These are phyloP conservation scores for Nothobranchius furzeri DNA, from an alignment of 2,113 vertebrate genomes.

Conservation along the genomic window DNA sequence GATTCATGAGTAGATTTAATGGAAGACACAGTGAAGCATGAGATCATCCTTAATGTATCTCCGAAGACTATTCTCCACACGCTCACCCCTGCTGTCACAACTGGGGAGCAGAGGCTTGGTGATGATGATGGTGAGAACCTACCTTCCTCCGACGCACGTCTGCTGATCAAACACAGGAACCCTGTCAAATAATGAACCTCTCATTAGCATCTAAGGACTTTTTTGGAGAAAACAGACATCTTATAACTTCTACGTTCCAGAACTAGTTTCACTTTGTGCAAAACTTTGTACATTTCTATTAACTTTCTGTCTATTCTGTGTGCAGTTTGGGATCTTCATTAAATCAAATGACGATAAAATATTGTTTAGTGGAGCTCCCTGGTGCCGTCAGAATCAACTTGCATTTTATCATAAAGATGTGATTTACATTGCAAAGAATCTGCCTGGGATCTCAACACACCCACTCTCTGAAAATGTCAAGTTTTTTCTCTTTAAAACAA, in stretches of 20 bases:
- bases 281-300: background rate
- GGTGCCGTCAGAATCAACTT: slow-evolving; percentile 59
- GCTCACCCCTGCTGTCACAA: slow-evolving; percentile 61
- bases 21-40: slow-evolving; percentile 71
- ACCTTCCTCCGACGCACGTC: background rate
- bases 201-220: too few species aligned
- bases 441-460: slow-evolving; percentile 16
- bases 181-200: too few species aligned
- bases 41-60: slow-evolving; percentile 67
- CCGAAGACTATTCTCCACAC: slow-evolving; percentile 55
- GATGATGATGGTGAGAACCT: slow-evolving; percentile 9
- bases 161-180: slow-evolving; percentile 35
- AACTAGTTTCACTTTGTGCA: too few species aligned
- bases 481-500: too few species aligned
- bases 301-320: slow-evolving; percentile 7
- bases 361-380: slow-evolving; percentile 47
- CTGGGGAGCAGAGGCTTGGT: slow-evolving; percentile 8
- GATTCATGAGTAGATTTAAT: slow-evolving; percentile 80
- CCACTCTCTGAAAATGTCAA: background rate
- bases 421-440: slow-evolving; percentile 74
- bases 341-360: slow-evolving; percentile 59
- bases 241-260: too few species aligned
- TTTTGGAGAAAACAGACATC: too few species aligned
- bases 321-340: slow-evolving; percentile 33
- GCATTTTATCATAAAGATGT: slow-evolving; percentile 63